Evolutionary conservation across 2,888 invertebrate species (phyloP).

Genomic region (Parapristionchus giblindavisi): DNA sequence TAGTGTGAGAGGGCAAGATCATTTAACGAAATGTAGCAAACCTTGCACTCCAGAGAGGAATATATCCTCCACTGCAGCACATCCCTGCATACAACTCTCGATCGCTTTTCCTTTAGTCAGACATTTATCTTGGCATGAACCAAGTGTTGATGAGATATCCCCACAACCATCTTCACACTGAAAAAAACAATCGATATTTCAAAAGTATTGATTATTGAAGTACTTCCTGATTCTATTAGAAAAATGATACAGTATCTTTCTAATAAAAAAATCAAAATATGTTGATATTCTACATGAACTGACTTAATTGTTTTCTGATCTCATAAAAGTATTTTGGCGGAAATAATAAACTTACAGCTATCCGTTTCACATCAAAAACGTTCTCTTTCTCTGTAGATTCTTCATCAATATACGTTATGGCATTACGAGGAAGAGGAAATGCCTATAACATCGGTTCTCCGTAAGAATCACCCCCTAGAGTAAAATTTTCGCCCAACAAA

Average conservation of each 20-base stretch:
- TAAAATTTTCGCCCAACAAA: too few relatives aligned
- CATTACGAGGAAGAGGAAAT: constrained; percentile 33
- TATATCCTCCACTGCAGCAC: constrained; percentile 14
- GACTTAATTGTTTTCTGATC: background rate
- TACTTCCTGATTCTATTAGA: background rate
- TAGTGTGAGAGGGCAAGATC: too few relatives aligned
- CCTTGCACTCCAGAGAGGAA: constrained; percentile 30
- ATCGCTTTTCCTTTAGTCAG: constrained; percentile 11
- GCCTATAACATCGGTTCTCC: too few relatives aligned
- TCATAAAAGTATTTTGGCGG: background rate
- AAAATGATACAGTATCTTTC: background rate
- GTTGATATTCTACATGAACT: background rate
- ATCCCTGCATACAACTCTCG: constrained; percentile 34
- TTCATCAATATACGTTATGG: background rate
- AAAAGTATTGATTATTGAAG: too few relatives aligned
- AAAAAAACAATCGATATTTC: too few relatives aligned
- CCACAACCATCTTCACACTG: constrained; percentile 33
- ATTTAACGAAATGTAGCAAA: too few relatives aligned
- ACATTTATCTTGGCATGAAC: constrained; percentile 3
- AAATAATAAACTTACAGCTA: constrained; percentile 7
- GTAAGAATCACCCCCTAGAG: too few relatives aligned
- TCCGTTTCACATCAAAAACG: constrained; percentile 4
- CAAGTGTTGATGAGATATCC: background rate
- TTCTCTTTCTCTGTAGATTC: constrained; percentile 11
- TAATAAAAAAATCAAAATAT: background rate